Evolutionary conservation across 2,888 invertebrate genomes (phyloP), one percentile per base, ranked within the genome.

Genomic region (Sceliomorpha sp.): DNA sequence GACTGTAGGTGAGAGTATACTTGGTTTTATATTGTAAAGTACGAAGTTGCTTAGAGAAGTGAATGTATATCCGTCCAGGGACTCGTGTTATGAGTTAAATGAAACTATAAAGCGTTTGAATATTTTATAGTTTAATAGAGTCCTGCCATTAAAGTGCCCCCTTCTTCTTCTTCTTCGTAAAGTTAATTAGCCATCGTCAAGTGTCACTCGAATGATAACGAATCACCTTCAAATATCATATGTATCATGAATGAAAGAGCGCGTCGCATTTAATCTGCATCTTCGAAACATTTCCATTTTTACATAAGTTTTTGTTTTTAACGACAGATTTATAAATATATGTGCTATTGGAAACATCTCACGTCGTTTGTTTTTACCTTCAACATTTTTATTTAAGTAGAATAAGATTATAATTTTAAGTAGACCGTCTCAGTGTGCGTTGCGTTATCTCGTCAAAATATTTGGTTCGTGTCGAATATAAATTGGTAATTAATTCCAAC

Each of bases 51-150:
- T 29, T 7, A 29, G 37, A 15, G 20, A 10, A 37, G 51, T 26
- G 44, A 32, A 10, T 27, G 26, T 47, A 32, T 45, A 51, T 53
- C 47, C 53, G 47, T 48, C 42, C 63, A 55, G 42, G 48, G 40
- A 47, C 40, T 55, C 17, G 13, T 20, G 17, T 1, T 40, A 31
- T 37, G 29, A 10, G 17, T 47, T 47, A 14, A 37, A 42, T 56
- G 26, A 40, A 42, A 48, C 44, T 62, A 40, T 62, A 29, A 44
- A 8, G 74, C 77, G 81, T 81, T 82, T 82, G 78, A 81, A 82
- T 81, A 78, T 83, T 80, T 81, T 77, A 79, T 79, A 80, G 76
- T 80, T 81, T 77, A 80, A 80, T 77, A 73, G 79, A 76, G 76
- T 78, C 76, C 51, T 60, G 72, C 78, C 77, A 78, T 81, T 80